Evolutionary conservation across 2,888 invertebrate genomes (phyloP).

Genomic region (Yponomeuta evonymella): DNA sequence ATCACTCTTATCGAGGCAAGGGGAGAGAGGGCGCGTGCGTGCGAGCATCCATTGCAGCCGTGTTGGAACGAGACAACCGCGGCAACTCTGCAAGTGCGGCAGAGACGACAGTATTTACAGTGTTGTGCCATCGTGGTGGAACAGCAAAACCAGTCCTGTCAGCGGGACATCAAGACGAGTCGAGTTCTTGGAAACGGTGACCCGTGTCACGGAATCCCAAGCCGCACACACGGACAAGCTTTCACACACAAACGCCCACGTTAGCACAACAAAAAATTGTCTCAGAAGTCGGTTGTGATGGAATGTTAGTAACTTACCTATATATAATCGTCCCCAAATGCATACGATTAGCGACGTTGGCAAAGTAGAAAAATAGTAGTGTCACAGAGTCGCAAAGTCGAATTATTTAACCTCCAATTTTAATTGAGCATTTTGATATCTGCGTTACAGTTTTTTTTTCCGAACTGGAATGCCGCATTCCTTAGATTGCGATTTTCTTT

Average conservation of each 20-base stretch:
- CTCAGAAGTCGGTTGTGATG: slow-evolving; percentile 41
- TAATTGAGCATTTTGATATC: slow-evolving; percentile 4
- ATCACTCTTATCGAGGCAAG: slow-evolving; percentile 62
- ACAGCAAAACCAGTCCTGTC: slow-evolving; percentile 72
- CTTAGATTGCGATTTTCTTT: slow-evolving; percentile 25
- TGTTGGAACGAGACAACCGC: slow-evolving; percentile 27
- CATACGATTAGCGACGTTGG: slow-evolving; percentile 12
- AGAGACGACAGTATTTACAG: slow-evolving; percentile 50
- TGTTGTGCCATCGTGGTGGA: slow-evolving; percentile 59
- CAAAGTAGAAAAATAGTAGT: background rate
- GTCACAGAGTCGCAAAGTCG: background rate
- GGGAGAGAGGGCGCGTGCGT: slow-evolving; percentile 67
- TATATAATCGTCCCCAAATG: slow-evolving; percentile 24
- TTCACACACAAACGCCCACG: slow-evolving; percentile 32
- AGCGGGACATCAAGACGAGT: slow-evolving; percentile 73
- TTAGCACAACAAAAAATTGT: slow-evolving; percentile 23
- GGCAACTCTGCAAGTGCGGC: slow-evolving; percentile 37
- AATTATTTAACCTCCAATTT: slow-evolving; percentile 2
- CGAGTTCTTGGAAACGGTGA: slow-evolving; percentile 74
- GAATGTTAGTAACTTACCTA: slow-evolving; percentile 42
- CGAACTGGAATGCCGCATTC: slow-evolving; percentile 37
- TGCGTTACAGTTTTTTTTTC: slow-evolving; percentile 14
- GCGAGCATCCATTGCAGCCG: slow-evolving; percentile 63
- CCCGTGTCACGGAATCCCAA: slow-evolving; percentile 76
- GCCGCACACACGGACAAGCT: slow-evolving; percentile 45